These are phyloP conservation scores for Orientallactaga sibirica DNA, from an alignment of 2,797 vertebrate genomes.

Conservation along the genomic window DNA sequence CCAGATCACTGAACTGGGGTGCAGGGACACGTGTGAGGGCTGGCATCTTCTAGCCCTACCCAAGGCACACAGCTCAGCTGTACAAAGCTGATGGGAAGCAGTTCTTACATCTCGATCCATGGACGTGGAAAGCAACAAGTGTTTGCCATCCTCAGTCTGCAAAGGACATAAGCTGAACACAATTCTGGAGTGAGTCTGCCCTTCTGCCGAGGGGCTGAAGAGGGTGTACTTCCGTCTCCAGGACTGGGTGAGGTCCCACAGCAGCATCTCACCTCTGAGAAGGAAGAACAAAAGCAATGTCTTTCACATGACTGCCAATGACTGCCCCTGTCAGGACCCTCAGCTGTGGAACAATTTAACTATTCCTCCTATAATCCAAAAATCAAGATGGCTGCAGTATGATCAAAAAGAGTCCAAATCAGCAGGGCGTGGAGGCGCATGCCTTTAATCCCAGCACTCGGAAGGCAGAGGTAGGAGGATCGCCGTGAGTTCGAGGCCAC, in stretches of 20 bases:
- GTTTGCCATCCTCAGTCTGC: constrained; percentile 85
- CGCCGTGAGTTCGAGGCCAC: no score
- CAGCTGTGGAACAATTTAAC: not conserved
- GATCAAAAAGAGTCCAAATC: not conserved
- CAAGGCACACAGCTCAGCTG: not conserved
- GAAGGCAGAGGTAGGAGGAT: no score
- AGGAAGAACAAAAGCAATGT: constrained; percentile 21
- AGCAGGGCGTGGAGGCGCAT: no score
- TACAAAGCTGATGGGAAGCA: not conserved
- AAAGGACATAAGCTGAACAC: constrained; percentile 95
- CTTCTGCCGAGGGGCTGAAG: constrained; percentile 92
- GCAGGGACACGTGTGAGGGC: not conserved
- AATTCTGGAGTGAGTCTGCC: constrained; percentile 96
- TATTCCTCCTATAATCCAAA: not conserved
- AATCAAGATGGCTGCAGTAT: not conserved
- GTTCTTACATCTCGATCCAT: constrained; percentile 94
- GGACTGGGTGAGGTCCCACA: constrained; percentile 93
- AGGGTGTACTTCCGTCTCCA: constrained; percentile 95
- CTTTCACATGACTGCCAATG: constrained; percentile 19
- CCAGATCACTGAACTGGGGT: not conserved
- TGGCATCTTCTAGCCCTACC: not conserved
- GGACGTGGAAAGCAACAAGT: constrained; percentile 94
- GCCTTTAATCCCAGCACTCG: no score
- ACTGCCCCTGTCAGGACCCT: not conserved
- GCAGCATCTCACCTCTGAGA: constrained; percentile 94